Conservation (phyloP, 2,113 vertebrate species). For the Aphyosemion australe region DNA sequence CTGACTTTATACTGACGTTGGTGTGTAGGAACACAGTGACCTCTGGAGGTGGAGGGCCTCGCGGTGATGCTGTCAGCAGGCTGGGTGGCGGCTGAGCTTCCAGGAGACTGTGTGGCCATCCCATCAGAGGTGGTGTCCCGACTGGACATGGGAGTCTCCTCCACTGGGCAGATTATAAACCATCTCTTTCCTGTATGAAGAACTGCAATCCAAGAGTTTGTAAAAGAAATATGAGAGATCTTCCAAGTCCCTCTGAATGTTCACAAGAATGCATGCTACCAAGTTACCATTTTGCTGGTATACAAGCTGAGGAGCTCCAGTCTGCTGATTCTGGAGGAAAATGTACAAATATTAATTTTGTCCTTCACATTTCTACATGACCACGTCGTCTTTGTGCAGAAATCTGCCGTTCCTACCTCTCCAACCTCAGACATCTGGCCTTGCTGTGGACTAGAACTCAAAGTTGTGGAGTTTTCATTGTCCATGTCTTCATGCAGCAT, state of each 20-base stretch:
- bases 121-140: slow-evolving; percentile 76
- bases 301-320: slow-evolving; percentile 83
- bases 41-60: slow-evolving; percentile 81
- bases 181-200: slow-evolving; percentile 96
- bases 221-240: not conserved
- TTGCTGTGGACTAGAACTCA: slow-evolving; percentile 84
- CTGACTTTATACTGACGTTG: slow-evolving; percentile 15
- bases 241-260: not conserved
- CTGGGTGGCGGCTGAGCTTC: slow-evolving; percentile 62
- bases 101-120: slow-evolving; percentile 74
- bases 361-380: not conserved
- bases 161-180: slow-evolving; percentile 98
- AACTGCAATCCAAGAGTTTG: slow-evolving; percentile 73
- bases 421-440: slow-evolving; percentile 71
- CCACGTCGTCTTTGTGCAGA: not conserved
- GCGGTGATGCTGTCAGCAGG: slow-evolving; percentile 70
- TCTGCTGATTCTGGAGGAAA: slow-evolving; percentile 73
- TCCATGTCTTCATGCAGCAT: slow-evolving; percentile 93
- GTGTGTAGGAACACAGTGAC: slow-evolving; percentile 71
- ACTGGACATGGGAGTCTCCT: slow-evolving; percentile 83
- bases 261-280: not conserved
- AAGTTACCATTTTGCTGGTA: slow-evolving; percentile 95
- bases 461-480: slow-evolving; percentile 83
- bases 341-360: slow-evolving; percentile 12
- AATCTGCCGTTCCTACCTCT: slow-evolving; percentile 77